A percentile compares a stretch with the other conserved stretches of the same genome.
phyloP scores from a whole-genome alignment of 2,113 vertebrate species.

The Oncorhynchus nerka region DNA sequence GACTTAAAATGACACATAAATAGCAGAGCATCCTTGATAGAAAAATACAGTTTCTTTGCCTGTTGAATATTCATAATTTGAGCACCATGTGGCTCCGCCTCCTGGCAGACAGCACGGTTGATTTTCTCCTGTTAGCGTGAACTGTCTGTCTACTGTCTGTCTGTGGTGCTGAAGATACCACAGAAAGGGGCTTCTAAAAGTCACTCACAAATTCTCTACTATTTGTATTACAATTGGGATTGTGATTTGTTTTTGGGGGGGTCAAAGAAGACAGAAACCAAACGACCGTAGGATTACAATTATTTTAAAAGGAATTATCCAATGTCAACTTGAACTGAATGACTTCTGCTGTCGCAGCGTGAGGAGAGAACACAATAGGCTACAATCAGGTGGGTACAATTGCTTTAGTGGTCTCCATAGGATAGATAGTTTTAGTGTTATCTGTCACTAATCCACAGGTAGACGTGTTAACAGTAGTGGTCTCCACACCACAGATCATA shows the following conservation, averaged over 20 bases:
- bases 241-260: neutral
- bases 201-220: neutral
- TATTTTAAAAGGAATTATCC: conserved; percentile 25
- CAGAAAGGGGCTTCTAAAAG: neutral
- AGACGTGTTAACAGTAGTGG: no score
- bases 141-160: neutral
- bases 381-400: conserved; percentile 19
- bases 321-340: conserved; percentile 13
- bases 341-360: neutral
- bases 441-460: conserved; percentile 24
- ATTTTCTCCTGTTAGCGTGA: neutral
- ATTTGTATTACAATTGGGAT: neutral
- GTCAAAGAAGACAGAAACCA: neutral
- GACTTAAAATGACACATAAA: neutral
- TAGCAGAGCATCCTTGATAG: neutral
- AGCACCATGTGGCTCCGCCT: neutral
- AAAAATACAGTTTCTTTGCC: neutral
- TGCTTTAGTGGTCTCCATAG: neutral
- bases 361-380: conserved; percentile 10
- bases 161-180: neutral
- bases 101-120: neutral
- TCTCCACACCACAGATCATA: no score
- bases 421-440: conserved; percentile 13
- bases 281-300: conserved; percentile 1
- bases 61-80: no score